These are phyloP conservation scores for Lepus timidus DNA, from an alignment of 2,113 vertebrate species.

Conservation along the genomic window DNA sequence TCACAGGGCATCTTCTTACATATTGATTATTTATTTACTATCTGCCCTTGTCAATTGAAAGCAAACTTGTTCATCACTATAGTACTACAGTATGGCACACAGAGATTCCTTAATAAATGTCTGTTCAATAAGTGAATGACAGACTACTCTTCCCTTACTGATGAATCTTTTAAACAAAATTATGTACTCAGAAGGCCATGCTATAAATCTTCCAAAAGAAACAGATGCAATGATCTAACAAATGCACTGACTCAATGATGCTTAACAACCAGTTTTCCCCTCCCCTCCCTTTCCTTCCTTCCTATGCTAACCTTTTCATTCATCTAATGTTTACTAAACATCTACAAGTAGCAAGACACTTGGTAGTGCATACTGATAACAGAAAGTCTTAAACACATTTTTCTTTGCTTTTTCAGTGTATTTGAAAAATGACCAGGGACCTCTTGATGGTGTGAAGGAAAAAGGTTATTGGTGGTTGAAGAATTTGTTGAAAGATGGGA, in stretches of 20 bases:
- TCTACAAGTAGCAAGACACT: not conserved
- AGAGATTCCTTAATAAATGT: not conserved
- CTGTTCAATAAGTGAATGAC: conserved; percentile 20
- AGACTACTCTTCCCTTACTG: not conserved
- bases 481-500: conserved; percentile 71
- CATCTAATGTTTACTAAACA: not conserved
- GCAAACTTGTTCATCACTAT: not conserved
- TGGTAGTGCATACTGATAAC: not conserved
- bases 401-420: conserved; percentile 8
- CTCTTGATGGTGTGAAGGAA: not conserved
- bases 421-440: not conserved
- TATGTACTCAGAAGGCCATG: not conserved
- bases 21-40: not conserved
- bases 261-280: not conserved
- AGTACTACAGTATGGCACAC: not conserved
- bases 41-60: not conserved
- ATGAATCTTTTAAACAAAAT: conserved; percentile 31
- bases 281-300: too few species aligned
- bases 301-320: not conserved
- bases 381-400: not conserved
- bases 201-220: not conserved
- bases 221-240: not conserved
- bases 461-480: conserved; percentile 6
- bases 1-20: not conserved
- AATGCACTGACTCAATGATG: not conserved